phyloP scores from a whole-genome alignment of 2,888 invertebrate genomes.

The Heteromyza rotundicornis region DNA sequence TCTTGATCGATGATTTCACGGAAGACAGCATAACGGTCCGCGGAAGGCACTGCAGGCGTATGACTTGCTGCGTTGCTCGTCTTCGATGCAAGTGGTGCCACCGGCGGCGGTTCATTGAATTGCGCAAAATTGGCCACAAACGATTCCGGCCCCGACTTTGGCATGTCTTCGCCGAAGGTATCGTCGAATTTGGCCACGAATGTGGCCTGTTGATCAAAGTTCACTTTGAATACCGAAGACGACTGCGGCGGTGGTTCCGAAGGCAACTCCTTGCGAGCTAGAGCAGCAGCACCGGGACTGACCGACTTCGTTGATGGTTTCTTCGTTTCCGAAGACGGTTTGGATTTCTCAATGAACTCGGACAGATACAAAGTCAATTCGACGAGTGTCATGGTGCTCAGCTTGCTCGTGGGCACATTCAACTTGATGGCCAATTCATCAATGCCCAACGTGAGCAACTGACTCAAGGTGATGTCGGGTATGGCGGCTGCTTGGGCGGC shows the following conservation, averaged over 20 bases:
- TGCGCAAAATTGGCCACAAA: constrained; percentile 75
- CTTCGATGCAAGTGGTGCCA: constrained; percentile 30
- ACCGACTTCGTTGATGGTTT: constrained; percentile 28
- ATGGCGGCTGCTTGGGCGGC: constrained; percentile 39
- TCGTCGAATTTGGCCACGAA: constrained; percentile 71
- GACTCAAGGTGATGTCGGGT: constrained; percentile 79
- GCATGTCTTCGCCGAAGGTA: constrained; percentile 66
- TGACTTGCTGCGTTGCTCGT: constrained; percentile 2
- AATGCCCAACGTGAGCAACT: constrained; percentile 81
- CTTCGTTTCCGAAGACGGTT: constrained; percentile 38
- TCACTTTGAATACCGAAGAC: constrained; percentile 62
- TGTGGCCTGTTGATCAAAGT: constrained; percentile 61
- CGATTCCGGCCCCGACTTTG: constrained; percentile 40
- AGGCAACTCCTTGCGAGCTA: constrained; percentile 20
- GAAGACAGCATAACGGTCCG: constrained; percentile 87
- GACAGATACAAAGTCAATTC: constrained; percentile 84
- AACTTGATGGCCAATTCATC: constrained; percentile 78
- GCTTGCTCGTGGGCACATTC: constrained; percentile 77
- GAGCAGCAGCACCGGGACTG: constrained; percentile 17
- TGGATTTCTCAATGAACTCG: constrained; percentile 64
- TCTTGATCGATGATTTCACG: constrained; percentile 84
- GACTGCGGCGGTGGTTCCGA: constrained; percentile 32
- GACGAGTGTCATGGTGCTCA: constrained; percentile 85
- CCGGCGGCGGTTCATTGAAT: constrained; percentile 59
- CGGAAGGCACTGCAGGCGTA: constrained; percentile 64